Evolutionary conservation across 1,140 invertebrate species (phyloP).

Genomic region (Heliconius hewitsoni): DNA sequence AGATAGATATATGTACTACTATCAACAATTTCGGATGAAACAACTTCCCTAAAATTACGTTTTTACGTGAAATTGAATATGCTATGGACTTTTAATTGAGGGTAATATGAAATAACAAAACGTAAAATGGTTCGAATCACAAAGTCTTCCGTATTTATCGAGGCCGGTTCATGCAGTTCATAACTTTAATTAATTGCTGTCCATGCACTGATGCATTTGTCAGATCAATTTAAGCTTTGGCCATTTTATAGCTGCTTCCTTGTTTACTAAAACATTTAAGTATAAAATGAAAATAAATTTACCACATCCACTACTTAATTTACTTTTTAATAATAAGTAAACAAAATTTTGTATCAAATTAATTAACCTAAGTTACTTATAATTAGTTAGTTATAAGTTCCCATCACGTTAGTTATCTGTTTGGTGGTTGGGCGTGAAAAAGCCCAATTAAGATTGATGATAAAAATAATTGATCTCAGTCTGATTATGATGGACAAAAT

Average conservation of each 20-base stretch:
- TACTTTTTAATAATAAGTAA: background rate
- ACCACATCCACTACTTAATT: background rate
- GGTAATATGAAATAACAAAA: background rate
- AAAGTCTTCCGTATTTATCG: slow-evolving; percentile 64
- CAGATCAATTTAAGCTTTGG: slow-evolving; percentile 24
- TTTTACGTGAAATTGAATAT: background rate
- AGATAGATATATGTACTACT: too few species aligned
- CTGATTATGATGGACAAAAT: slow-evolving; percentile 28
- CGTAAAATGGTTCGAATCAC: slow-evolving; percentile 19
- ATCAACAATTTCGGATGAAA: too few species aligned
- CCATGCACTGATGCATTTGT: slow-evolving; percentile 25
- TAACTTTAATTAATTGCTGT: slow-evolving; percentile 29
- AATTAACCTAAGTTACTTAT: background rate
- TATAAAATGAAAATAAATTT: background rate
- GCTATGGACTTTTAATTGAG: background rate
- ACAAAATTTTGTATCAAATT: background rate
- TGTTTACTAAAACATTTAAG: slow-evolving; percentile 2
- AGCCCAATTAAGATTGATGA: slow-evolving; percentile 24
- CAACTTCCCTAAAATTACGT: background rate
- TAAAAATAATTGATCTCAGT: slow-evolving; percentile 19
- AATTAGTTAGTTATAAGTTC: background rate
- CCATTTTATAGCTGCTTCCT: slow-evolving; percentile 21
- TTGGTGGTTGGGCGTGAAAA: slow-evolving; percentile 2
- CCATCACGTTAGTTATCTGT: background rate
- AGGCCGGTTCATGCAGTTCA: slow-evolving; percentile 63